phyloP scores from a whole-genome alignment of 1,140 invertebrate genomes.

The Trichogramma pretiosum region DNA sequence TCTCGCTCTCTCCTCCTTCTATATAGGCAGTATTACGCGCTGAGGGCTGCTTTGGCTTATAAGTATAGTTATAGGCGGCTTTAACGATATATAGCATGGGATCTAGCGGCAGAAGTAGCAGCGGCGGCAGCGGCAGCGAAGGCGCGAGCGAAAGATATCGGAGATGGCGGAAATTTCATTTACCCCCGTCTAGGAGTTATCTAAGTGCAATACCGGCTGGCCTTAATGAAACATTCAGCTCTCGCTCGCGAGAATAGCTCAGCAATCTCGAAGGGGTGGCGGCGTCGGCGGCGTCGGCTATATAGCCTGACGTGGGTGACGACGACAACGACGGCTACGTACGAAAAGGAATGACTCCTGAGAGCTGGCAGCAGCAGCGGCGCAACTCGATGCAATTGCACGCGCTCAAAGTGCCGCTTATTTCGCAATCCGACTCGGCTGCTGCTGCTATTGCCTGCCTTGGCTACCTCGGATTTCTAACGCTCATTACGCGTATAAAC shows the following conservation, averaged over 20 bases:
- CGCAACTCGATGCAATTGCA: slow-evolving; percentile 48
- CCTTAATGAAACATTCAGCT: slow-evolving; percentile 49
- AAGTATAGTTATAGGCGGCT: no score
- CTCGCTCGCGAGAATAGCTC: slow-evolving; percentile 47
- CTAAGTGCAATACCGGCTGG: slow-evolving; percentile 48
- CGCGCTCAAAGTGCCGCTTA: slow-evolving; percentile 46
- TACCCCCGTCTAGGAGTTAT: slow-evolving; percentile 48
- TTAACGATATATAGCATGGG: no score
- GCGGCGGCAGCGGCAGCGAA: background rate
- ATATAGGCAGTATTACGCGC: no score
- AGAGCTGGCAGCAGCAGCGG: no score
- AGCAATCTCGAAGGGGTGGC: slow-evolving; percentile 44
- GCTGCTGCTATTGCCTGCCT: slow-evolving; percentile 1
- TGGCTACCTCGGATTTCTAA: background rate
- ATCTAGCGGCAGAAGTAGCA: no score
- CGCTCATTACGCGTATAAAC: slow-evolving; percentile 20
- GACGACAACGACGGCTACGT: slow-evolving; percentile 24
- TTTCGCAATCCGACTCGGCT: slow-evolving; percentile 34
- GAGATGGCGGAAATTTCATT: slow-evolving; percentile 49
- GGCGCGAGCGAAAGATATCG: slow-evolving; percentile 30
- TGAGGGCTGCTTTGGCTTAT: no score
- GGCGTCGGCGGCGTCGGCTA: slow-evolving; percentile 18
- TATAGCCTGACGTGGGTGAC: slow-evolving; percentile 19
- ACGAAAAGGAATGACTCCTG: slow-evolving; percentile 43
- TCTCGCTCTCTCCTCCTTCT: no score